Conservation (phyloP, 2,797 vertebrate species). For the Rousettus madagascariensis region DNA sequence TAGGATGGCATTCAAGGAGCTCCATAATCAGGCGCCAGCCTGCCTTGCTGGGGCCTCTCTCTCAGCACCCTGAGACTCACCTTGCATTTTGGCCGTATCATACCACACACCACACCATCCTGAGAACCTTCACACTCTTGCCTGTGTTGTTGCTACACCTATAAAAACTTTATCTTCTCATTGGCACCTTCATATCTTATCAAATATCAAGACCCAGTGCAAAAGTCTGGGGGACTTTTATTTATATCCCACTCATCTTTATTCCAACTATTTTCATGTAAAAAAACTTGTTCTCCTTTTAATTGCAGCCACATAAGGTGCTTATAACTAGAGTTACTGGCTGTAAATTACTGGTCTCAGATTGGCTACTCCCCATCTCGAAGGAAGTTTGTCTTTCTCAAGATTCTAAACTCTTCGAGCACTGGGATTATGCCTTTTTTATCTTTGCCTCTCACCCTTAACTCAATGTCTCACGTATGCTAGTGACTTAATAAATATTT, state of each 20-base stretch:
- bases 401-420: slow-evolving; percentile 16
- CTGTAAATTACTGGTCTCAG: not conserved
- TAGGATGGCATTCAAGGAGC: too few species aligned
- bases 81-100: not conserved
- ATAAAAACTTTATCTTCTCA: not conserved
- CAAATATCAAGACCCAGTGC: not conserved
- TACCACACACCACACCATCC: accelerated
- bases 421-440: not conserved
- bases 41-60: too few species aligned
- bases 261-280: not conserved
- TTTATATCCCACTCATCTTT: not conserved
- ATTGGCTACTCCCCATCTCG: not conserved
- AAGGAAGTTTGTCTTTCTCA: not conserved
- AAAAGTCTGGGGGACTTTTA: not conserved
- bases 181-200: not conserved
- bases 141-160: too few species aligned
- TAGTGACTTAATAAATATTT: not conserved
- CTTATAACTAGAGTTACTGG: not conserved
- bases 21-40: not conserved
- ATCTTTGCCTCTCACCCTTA: not conserved
- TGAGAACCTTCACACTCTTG: not conserved
- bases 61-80: not conserved
- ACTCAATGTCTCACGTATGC: not conserved
- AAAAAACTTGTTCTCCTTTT: not conserved
- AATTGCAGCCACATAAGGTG: not conserved